phyloP scores from a whole-genome alignment of 2,888 invertebrate genomes.

The Podabrus alpinus region DNA sequence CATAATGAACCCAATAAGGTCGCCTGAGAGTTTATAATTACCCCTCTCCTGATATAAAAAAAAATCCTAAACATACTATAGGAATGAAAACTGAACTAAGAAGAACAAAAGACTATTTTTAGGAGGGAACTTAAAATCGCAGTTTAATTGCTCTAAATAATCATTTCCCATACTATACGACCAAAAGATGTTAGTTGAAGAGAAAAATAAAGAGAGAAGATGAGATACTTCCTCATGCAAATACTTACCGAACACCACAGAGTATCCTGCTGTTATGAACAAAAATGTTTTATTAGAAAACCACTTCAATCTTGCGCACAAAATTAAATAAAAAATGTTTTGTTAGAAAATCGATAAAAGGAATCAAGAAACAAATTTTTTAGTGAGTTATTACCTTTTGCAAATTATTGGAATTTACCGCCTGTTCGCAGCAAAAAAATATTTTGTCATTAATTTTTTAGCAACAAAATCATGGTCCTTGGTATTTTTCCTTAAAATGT shows the following conservation, averaged over 20 bases:
- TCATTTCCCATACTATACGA: no score
- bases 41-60: no score
- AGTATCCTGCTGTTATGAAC: slow-evolving; percentile 22
- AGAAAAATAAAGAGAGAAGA: not conserved
- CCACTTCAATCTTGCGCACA: not conserved
- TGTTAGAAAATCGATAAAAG: not conserved
- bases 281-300: slow-evolving; percentile 9
- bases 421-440: not conserved
- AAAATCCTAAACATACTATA: no score
- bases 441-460: not conserved
- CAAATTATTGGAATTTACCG: not conserved
- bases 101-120: no score
- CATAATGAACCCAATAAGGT: no score
- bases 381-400: not conserved
- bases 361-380: not conserved
- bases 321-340: not conserved
- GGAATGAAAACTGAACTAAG: no score
- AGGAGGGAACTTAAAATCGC: no score
- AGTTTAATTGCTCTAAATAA: no score
- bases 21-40: no score
- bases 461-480: not conserved
- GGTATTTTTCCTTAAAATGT: not conserved
- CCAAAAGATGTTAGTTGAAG: no score
- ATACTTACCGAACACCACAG: slow-evolving; percentile 50
- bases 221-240: not conserved